These are phyloP conservation scores for Aldrovandia affinis DNA, from an alignment of 2,797 vertebrate species.

Conservation along the genomic window DNA sequence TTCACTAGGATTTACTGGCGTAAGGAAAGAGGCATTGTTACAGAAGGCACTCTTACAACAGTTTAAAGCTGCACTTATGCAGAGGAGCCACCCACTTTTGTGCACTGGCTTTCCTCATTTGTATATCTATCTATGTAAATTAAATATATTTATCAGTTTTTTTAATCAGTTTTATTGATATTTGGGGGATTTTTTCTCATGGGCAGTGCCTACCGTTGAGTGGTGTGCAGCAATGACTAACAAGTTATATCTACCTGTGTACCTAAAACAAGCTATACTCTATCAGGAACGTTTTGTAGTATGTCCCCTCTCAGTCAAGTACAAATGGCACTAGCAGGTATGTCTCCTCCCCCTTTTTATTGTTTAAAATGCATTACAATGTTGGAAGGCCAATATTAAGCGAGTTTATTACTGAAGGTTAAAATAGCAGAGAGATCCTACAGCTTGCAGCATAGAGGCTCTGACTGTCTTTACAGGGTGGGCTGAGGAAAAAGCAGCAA, in stretches of 20 bases:
- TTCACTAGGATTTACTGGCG: background rate
- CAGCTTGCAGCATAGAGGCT: background rate
- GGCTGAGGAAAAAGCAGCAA: background rate
- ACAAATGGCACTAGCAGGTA: too few relatives aligned
- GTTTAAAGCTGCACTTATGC: background rate
- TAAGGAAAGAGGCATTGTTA: background rate
- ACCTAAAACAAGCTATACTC: too few relatives aligned
- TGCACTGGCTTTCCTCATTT: background rate
- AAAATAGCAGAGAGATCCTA: background rate
- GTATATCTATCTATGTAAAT: too few relatives aligned
- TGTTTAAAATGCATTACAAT: background rate
- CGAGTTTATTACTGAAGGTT: background rate
- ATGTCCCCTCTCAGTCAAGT: too few relatives aligned
- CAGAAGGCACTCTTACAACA: background rate
- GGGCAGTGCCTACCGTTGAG: too few relatives aligned
- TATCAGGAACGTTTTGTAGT: too few relatives aligned
- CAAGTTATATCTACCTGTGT: too few relatives aligned
- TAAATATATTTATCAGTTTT: too few relatives aligned
- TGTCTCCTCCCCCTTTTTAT: background rate
- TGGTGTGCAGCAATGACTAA: too few relatives aligned
- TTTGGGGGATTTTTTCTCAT: too few relatives aligned
- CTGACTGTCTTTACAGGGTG: constrained; percentile 18
- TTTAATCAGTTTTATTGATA: too few relatives aligned
- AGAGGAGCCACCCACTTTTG: background rate
- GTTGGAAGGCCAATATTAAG: background rate